Evolutionary conservation across 2,888 invertebrate species (phyloP).

Genomic region (Eustalomyia histrio): DNA sequence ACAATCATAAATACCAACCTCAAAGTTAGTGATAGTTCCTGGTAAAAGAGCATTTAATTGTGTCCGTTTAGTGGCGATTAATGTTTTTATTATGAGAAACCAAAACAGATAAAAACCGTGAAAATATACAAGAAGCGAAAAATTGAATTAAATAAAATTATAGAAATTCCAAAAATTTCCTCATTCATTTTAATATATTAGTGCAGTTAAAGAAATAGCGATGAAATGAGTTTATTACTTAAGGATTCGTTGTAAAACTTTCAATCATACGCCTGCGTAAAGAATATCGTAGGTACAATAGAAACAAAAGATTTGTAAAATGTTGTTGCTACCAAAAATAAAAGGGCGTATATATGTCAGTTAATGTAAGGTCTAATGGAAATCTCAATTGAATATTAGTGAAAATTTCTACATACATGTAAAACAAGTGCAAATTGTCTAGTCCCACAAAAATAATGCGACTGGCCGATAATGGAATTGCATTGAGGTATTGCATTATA

Average conservation of each 20-base stretch:
- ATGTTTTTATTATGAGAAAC: slow-evolving; percentile 61
- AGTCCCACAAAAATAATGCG: background rate
- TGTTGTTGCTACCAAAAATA: background rate
- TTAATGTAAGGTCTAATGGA: no score
- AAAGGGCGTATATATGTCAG: slow-evolving; percentile 13
- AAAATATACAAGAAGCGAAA: background rate
- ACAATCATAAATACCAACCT: slow-evolving; percentile 28
- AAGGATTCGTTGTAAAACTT: background rate
- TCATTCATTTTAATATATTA: slow-evolving; percentile 25
- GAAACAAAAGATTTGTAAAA: no score
- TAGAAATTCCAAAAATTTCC: slow-evolving; percentile 44
- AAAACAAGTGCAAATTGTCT: slow-evolving; percentile 12
- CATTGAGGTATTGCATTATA: background rate
- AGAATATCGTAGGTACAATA: no score
- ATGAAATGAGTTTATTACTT: background rate
- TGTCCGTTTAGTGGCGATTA: slow-evolving; percentile 59
- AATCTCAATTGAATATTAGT: no score
- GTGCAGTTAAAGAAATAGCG: no score
- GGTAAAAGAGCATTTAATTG: slow-evolving; percentile 62
- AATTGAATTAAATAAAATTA: slow-evolving; percentile 36
- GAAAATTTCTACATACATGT: background rate
- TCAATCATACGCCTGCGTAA: background rate
- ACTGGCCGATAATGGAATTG: background rate
- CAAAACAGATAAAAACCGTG: slow-evolving; percentile 34
- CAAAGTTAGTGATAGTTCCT: slow-evolving; percentile 61